These are phyloP conservation scores for Acanthiza pusilla DNA, from an alignment of 2,797 vertebrate species.

Conservation along the genomic window DNA sequence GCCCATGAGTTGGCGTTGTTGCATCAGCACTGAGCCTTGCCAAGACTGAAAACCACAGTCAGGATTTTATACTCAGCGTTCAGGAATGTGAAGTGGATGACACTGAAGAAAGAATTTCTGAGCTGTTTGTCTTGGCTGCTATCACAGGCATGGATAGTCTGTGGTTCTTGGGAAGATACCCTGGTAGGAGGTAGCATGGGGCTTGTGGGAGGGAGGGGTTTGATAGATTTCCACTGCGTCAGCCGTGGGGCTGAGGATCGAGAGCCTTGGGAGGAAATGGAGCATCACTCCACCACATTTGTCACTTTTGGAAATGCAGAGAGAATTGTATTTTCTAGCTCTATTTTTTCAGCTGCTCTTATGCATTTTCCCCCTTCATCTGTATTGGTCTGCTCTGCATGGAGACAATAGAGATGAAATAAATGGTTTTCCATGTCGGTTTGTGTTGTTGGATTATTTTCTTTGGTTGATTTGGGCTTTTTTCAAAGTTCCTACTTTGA, in stretches of 20 bases:
- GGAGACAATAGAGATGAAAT: conserved; percentile 67
- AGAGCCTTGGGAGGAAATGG: not conserved
- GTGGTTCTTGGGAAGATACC: conserved; percentile 13
- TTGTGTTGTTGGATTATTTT: not conserved
- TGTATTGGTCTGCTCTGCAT: conserved; percentile 57
- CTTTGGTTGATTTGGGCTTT: not conserved
- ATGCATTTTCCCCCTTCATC: conserved; percentile 53
- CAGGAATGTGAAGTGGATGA: conserved; percentile 70
- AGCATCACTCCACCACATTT: conserved; percentile 14
- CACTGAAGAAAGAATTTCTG: conserved; percentile 34
- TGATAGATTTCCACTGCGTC: not conserved
- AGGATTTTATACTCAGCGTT: conserved; percentile 50
- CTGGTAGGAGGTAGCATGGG: not conserved
- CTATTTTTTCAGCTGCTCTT: conserved; percentile 61
- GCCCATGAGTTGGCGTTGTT: not conserved
- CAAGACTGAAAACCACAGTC: conserved; percentile 43
- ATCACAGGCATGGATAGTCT: not conserved
- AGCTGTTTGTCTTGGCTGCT: conserved; percentile 49
- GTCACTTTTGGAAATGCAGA: conserved; percentile 60
- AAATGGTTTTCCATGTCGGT: conserved; percentile 10
- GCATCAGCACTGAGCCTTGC: conserved; percentile 17
- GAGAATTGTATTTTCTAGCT: conserved; percentile 58
- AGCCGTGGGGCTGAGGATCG: not conserved
- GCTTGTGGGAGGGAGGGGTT: not conserved
- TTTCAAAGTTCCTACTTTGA: not conserved